Evolutionary conservation across 2,888 invertebrate species (phyloP).

Genomic region (Ommatoiulus sabulosus): DNA sequence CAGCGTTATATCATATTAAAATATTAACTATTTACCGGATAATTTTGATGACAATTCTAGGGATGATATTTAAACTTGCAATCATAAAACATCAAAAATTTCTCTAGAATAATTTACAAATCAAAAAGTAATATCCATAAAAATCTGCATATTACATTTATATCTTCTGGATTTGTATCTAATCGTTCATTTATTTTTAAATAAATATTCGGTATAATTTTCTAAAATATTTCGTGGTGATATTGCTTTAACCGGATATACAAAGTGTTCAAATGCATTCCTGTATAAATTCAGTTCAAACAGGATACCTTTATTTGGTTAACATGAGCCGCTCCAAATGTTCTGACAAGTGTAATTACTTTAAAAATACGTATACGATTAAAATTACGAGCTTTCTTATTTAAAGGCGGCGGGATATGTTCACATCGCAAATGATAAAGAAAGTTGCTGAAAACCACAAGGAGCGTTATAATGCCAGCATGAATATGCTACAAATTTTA

Average conservation of each 20-base stretch:
- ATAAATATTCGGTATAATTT: too few relatives aligned
- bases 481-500: neutral
- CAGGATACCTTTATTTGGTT: neutral
- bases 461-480: neutral
- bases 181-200: too few relatives aligned
- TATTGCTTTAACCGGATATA: neutral
- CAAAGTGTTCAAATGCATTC: neutral
- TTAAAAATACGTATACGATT: neutral
- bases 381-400: neutral
- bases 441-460: slow-evolving; percentile 6
- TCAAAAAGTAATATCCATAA: too few relatives aligned
- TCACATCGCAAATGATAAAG: neutral
- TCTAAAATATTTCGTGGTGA: too few relatives aligned
- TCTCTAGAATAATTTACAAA: too few relatives aligned
- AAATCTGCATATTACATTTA: too few relatives aligned
- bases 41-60: too few relatives aligned
- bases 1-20: too few relatives aligned
- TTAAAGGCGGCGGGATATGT: neutral
- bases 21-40: too few relatives aligned
- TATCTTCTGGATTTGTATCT: too few relatives aligned
- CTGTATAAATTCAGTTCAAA: neutral
- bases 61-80: too few relatives aligned
- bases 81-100: too few relatives aligned
- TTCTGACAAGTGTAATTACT: neutral
- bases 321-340: neutral